Evolutionary conservation across 37 sponge, comb jelly and placozoan species (phyloP).

Genomic region (Chondrosia reniformis): DNA sequence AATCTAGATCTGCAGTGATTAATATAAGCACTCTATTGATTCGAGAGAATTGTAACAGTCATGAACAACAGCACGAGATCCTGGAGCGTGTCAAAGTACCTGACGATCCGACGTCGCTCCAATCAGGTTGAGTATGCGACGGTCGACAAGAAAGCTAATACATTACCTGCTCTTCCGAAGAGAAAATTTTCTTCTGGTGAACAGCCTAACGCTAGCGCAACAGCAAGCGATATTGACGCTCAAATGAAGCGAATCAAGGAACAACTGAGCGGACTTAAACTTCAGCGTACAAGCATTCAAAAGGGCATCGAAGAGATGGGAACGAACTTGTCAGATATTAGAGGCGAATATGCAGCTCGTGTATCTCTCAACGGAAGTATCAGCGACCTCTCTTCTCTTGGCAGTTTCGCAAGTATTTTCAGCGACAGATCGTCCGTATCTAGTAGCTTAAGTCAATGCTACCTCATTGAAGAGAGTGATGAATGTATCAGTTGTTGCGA

Average conservation of each 20-base stretch:
- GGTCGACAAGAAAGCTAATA: too few relatives aligned
- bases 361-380: slow-evolving; percentile 10
- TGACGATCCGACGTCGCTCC: too few relatives aligned
- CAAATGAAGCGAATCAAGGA: slow-evolving; percentile 31
- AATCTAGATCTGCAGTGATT: too few relatives aligned
- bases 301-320: slow-evolving; percentile 1
- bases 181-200: too few relatives aligned
- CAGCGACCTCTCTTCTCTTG: slow-evolving; percentile 13
- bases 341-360: slow-evolving; percentile 5
- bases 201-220: neutral
- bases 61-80: too few relatives aligned
- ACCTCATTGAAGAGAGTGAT: neutral
- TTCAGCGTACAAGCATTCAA: slow-evolving; percentile 15
- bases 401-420: neutral
- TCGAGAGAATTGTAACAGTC: too few relatives aligned
- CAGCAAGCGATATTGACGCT: slow-evolving; percentile 8
- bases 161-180: too few relatives aligned
- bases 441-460: slow-evolving; percentile 1
- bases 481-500: neutral
- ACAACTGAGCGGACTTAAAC: slow-evolving; percentile 1
- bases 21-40: too few relatives aligned
- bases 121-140: too few relatives aligned
- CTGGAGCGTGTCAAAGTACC: too few relatives aligned
- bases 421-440: slow-evolving; percentile 4
- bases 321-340: slow-evolving; percentile 1